Conservation (phyloP, 2,888 invertebrate species). For the Leptinotarsa peninsularis region DNA sequence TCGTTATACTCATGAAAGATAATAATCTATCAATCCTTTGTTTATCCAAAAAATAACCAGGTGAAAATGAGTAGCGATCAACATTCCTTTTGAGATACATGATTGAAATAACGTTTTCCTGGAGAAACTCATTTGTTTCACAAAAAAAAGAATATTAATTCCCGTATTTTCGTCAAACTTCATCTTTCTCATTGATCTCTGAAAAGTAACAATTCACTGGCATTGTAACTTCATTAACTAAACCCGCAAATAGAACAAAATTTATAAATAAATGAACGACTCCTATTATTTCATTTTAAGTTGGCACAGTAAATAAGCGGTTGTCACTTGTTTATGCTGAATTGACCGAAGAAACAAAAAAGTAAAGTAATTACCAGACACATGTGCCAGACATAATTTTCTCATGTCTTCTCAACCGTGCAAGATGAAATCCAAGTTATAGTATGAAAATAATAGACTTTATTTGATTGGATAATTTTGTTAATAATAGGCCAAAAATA, state of each 20-base stretch:
- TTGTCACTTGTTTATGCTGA: slow-evolving; percentile 52
- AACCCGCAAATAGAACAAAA: slow-evolving; percentile 6
- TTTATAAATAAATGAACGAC: slow-evolving; percentile 14
- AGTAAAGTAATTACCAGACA: slow-evolving; percentile 53
- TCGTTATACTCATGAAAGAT: too few relatives aligned
- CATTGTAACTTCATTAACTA: neutral
- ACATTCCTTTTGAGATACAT: too few relatives aligned
- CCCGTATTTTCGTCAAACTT: neutral
- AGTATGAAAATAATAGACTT: neutral
- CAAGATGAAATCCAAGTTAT: slow-evolving; percentile 33
- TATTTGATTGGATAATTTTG: neutral
- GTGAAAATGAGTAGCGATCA: too few relatives aligned
- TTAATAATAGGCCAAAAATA: neutral
- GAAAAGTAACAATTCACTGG: neutral
- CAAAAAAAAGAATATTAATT: too few relatives aligned
- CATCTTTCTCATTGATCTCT: neutral
- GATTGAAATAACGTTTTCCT: too few relatives aligned
- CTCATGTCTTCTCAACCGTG: slow-evolving; percentile 44
- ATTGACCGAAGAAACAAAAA: slow-evolving; percentile 50
- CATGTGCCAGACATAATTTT: slow-evolving; percentile 54
- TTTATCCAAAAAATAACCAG: too few relatives aligned
- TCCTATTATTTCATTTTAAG: slow-evolving; percentile 46
- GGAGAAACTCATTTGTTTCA: too few relatives aligned
- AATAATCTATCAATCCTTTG: too few relatives aligned
- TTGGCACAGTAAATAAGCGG: slow-evolving; percentile 56